These are phyloP conservation scores for Drosophila aff. DNA, from an alignment of 1,140 invertebrate species.

Conservation along the genomic window DNA sequence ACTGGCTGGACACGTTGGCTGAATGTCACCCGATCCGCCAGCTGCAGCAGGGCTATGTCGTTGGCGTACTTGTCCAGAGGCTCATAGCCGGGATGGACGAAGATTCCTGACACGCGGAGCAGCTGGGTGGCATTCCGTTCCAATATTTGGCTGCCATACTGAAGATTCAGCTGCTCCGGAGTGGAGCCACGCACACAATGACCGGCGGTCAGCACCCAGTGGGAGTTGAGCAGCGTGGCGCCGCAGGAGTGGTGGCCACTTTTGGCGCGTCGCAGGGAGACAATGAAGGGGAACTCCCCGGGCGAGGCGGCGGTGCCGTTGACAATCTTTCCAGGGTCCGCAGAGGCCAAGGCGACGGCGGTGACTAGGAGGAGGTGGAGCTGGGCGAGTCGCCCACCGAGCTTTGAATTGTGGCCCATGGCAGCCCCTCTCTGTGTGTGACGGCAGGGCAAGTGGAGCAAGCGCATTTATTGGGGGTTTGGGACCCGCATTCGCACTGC, in stretches of 20 bases:
- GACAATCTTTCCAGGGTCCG: conserved; percentile 65
- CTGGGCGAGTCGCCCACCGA: conserved; percentile 12
- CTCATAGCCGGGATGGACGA: conserved; percentile 74
- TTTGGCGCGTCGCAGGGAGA: conserved; percentile 66
- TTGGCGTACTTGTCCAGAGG: conserved; percentile 64
- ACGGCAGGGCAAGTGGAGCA: not conserved
- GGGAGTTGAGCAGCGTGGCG: conserved; percentile 69
- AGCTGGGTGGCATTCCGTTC: conserved; percentile 57
- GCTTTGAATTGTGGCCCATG: conserved; percentile 15
- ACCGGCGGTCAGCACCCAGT: conserved; percentile 76
- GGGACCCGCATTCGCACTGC: conserved; percentile 26
- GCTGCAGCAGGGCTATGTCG: conserved; percentile 70
- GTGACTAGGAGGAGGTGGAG: not conserved
- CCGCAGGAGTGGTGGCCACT: conserved; percentile 79
- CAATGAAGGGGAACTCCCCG: conserved; percentile 72
- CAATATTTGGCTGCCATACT: conserved; percentile 66
- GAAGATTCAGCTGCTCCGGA: conserved; percentile 53
- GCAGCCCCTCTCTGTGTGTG: conserved; percentile 1
- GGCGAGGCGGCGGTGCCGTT: conserved; percentile 64
- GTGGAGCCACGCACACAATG: conserved; percentile 63
- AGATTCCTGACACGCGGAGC: conserved; percentile 50
- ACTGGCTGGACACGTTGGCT: conserved; percentile 54
- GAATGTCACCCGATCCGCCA: conserved; percentile 34
- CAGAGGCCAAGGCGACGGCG: not conserved
- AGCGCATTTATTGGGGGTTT: conserved; percentile 23